Percentiles rank a stretch among this genome's conserved stretches.
phyloP scores from a whole-genome alignment of 2,113 vertebrate species.

The Hippoglossus stenolepis region DNA sequence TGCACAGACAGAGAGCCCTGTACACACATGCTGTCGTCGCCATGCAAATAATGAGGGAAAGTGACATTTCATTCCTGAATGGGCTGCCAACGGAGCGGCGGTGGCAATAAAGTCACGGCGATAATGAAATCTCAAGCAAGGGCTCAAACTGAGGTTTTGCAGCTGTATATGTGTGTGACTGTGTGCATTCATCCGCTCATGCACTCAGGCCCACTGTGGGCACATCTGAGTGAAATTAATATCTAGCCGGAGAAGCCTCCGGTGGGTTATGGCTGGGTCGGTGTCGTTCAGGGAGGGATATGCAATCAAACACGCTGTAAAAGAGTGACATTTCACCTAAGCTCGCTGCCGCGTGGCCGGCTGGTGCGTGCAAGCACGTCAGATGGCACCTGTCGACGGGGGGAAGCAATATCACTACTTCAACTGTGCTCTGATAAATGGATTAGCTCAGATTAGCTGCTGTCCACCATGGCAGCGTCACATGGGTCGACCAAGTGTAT shows the following conservation, averaged over 20 bases:
- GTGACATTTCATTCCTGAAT: constrained; percentile 62
- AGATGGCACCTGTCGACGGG: constrained; percentile 36
- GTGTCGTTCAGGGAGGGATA: constrained; percentile 41
- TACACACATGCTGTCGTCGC: constrained; percentile 23
- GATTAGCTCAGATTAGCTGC: constrained; percentile 55
- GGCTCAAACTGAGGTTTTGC: constrained; percentile 31
- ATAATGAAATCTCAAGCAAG: constrained; percentile 65
- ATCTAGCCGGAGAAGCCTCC: constrained; percentile 50
- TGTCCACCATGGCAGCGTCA: constrained; percentile 27
- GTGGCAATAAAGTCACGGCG: constrained; percentile 59
- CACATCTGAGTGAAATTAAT: constrained; percentile 70
- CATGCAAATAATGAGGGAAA: constrained; percentile 54
- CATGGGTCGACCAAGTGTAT: not conserved
- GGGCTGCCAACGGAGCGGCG: constrained; percentile 30
- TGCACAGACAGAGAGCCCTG: constrained; percentile 6
- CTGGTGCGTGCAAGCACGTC: constrained; percentile 37
- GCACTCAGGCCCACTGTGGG: constrained; percentile 37
- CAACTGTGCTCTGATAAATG: constrained; percentile 40
- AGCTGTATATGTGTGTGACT: constrained; percentile 20
- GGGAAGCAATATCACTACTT: constrained; percentile 51
- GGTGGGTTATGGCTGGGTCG: constrained; percentile 32
- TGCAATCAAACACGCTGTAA: constrained; percentile 55
- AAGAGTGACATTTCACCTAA: constrained; percentile 74
- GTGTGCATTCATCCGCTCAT: constrained; percentile 57
- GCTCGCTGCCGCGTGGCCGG: constrained; percentile 14